These are phyloP conservation scores for Phyllostomus discolor DNA, from an alignment of 2,113 vertebrate species.

Conservation along the genomic window DNA sequence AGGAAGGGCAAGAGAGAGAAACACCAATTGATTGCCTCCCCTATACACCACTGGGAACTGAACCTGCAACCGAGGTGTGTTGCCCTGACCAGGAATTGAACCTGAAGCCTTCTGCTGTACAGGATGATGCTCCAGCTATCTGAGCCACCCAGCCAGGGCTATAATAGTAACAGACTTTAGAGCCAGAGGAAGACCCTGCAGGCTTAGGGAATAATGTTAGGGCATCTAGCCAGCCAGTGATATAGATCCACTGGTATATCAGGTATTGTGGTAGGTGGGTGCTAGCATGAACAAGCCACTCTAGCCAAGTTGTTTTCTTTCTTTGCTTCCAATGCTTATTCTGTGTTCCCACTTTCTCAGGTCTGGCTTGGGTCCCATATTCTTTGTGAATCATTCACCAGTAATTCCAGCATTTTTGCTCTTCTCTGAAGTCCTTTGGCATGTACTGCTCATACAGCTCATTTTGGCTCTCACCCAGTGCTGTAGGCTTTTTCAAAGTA, in stretches of 20 bases:
- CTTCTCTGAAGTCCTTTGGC: background rate
- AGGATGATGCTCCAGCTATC: no score
- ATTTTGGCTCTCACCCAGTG: background rate
- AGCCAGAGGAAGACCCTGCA: background rate
- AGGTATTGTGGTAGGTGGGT: background rate
- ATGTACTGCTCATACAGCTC: background rate
- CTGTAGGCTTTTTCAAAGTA: background rate
- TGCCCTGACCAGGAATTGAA: no score
- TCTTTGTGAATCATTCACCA: background rate
- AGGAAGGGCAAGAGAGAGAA: no score
- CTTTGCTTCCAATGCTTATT: background rate
- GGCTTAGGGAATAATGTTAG: background rate
- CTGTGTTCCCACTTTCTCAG: background rate
- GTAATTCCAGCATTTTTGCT: background rate
- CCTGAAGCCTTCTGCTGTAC: no score
- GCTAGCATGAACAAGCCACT: background rate
- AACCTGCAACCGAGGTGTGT: no score
- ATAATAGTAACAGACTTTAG: background rate
- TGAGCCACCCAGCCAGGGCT: background rate
- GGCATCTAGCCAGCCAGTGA: background rate
- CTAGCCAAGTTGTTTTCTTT: background rate
- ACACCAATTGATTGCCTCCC: no score
- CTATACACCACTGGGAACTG: no score
- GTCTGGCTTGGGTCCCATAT: background rate
- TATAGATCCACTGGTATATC: background rate